phyloP scores from a whole-genome alignment of 2,797 vertebrate genomes.

The Onychomys arenicola region DNA sequence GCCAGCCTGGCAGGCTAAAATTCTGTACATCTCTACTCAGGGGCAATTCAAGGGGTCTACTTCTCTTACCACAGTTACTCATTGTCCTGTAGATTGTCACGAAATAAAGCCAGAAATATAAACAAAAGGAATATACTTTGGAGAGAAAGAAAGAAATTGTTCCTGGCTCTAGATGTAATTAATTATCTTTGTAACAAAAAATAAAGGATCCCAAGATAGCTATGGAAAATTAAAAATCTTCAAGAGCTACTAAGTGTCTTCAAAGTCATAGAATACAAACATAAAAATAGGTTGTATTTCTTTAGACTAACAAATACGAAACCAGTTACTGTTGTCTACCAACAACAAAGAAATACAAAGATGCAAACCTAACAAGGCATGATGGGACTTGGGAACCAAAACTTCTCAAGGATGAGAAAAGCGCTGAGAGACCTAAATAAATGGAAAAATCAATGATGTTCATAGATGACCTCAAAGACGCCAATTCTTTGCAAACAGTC shows the following conservation, averaged over 20 bases:
- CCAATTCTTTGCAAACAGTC: background rate
- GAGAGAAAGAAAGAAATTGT: constrained; percentile 21
- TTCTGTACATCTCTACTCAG: background rate
- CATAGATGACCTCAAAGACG: background rate
- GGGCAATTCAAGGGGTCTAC: background rate
- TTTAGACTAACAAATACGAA: background rate
- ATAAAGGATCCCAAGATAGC: background rate
- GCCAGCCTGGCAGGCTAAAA: background rate
- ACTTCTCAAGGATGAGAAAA: background rate
- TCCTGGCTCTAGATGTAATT: background rate
- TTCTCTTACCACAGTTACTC: background rate
- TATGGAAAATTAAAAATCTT: background rate
- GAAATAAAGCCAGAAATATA: background rate
- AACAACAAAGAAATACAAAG: background rate
- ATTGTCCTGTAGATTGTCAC: background rate
- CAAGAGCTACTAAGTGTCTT: background rate
- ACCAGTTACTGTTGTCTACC: background rate
- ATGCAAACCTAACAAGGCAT: background rate
- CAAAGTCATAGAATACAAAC: background rate
- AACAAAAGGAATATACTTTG: background rate
- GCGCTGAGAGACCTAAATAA: background rate
- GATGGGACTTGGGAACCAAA: background rate
- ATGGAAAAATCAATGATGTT: background rate
- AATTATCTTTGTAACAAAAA: background rate
- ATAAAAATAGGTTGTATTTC: background rate